phyloP scores from a whole-genome alignment of 2,888 invertebrate species.

The Willowsia nigromaculata region DNA sequence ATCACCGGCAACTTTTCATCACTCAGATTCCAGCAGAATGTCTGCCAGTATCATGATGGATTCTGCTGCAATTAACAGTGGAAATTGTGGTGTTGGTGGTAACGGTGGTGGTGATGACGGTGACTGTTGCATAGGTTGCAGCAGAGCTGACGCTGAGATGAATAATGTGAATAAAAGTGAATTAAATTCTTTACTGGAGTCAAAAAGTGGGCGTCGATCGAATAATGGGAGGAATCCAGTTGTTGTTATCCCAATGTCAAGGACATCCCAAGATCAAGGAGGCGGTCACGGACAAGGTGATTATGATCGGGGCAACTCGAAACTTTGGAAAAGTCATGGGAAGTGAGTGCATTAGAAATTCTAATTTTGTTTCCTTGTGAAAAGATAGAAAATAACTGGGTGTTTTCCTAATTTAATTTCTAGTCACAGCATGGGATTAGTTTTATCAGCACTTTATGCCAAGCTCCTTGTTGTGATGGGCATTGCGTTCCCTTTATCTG shows the following conservation, averaged over 20 bases:
- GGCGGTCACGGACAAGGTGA: background rate
- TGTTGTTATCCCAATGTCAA: conserved; percentile 61
- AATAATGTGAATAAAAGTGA: background rate
- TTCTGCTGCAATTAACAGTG: background rate
- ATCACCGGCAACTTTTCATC: background rate
- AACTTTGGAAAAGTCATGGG: conserved; percentile 72
- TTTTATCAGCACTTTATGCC: conserved; percentile 95
- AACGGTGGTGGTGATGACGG: background rate
- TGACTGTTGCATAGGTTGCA: background rate
- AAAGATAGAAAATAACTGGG: too few relatives aligned
- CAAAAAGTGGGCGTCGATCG: background rate
- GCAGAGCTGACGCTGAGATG: background rate
- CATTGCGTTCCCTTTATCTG: conserved; percentile 96
- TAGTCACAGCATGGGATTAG: conserved; percentile 93
- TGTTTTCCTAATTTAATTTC: background rate
- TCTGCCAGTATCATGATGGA: background rate
- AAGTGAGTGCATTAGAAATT: conserved; percentile 57
- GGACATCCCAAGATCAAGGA: background rate
- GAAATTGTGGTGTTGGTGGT: background rate
- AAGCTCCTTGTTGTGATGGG: conserved; percentile 97
- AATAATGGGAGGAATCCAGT: background rate
- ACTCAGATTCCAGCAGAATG: background rate
- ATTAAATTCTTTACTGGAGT: background rate
- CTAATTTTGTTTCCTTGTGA: background rate
- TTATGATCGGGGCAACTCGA: conserved; percentile 38